Conservation (phyloP, 2,888 invertebrate genomes). For the Scelioninae gen. 1 region DNA sequence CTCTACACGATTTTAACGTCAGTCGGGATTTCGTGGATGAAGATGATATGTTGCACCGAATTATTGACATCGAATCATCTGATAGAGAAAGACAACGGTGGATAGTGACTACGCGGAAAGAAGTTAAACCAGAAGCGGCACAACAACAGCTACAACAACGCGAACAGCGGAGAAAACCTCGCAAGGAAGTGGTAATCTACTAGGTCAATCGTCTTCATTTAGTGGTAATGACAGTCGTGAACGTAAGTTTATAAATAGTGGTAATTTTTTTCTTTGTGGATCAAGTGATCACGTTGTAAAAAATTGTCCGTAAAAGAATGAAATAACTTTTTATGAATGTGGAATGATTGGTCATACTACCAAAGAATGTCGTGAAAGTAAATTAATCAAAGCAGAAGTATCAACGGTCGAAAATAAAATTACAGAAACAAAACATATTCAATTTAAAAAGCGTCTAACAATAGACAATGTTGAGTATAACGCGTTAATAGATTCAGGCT, state of each 20-base stretch:
- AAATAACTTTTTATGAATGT: background rate
- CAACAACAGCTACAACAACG: too few species aligned
- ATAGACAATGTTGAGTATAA: background rate
- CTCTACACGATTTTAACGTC: conserved; percentile 9
- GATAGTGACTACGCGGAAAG: background rate
- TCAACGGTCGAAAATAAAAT: background rate
- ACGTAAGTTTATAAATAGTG: too few species aligned
- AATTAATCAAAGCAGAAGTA: background rate
- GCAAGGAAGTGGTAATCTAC: background rate
- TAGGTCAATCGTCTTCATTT: too few species aligned
- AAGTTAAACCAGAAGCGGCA: too few species aligned
- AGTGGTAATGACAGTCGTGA: too few species aligned
- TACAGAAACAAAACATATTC: background rate
- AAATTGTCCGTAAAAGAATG: background rate
- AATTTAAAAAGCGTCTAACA: background rate
- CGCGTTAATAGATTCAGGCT: background rate
- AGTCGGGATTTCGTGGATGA: conserved; percentile 3
- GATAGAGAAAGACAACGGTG: background rate
- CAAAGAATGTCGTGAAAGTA: background rate
- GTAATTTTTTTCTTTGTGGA: conserved; percentile 1
- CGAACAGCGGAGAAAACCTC: background rate
- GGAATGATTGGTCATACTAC: background rate
- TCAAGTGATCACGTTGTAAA: background rate
- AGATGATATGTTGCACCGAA: conserved; percentile 2
- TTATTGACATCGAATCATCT: background rate